phyloP scores from a whole-genome alignment of 1,140 invertebrate species.

The Acromyrmex heyeri region DNA sequence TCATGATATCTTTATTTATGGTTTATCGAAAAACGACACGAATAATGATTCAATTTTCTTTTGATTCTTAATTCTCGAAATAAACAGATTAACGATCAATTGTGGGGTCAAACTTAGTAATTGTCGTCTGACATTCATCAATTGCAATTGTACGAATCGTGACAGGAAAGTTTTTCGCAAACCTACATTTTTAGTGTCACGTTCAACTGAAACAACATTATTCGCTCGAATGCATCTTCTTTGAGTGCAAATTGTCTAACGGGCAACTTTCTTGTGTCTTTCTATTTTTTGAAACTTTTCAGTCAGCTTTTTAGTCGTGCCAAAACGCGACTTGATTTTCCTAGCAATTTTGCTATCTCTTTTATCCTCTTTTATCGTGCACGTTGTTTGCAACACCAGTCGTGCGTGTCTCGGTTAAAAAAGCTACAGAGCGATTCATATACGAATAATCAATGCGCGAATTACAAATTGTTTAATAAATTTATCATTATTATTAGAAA shows the following conservation, averaged over 20 bases:
- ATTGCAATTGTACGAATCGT: conserved; percentile 28
- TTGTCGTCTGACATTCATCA: conserved; percentile 39
- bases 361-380: not conserved
- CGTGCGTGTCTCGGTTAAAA: not conserved
- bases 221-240: conserved; percentile 46
- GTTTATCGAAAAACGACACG: conserved; percentile 1
- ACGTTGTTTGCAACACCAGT: conserved; percentile 26
- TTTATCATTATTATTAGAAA: conserved; percentile 23
- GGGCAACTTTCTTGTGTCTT: not conserved
- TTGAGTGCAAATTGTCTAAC: conserved; percentile 49
- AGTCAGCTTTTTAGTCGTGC: not conserved
- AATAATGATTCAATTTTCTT: not conserved
- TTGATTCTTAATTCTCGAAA: not conserved
- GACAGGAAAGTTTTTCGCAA: conserved; percentile 56
- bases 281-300: conserved; percentile 11
- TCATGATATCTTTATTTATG: not conserved
- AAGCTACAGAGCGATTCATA: not conserved
- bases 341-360: conserved; percentile 23
- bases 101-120: conserved; percentile 39
- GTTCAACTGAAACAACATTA: conserved; percentile 54
- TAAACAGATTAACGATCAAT: conserved; percentile 19
- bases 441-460: not conserved
- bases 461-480: not conserved
- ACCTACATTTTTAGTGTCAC: conserved; percentile 44
- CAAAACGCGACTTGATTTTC: conserved; percentile 30